These are phyloP conservation scores for Callocephalon fimbriatum DNA, from an alignment of 2,113 vertebrate genomes.

Conservation along the genomic window DNA sequence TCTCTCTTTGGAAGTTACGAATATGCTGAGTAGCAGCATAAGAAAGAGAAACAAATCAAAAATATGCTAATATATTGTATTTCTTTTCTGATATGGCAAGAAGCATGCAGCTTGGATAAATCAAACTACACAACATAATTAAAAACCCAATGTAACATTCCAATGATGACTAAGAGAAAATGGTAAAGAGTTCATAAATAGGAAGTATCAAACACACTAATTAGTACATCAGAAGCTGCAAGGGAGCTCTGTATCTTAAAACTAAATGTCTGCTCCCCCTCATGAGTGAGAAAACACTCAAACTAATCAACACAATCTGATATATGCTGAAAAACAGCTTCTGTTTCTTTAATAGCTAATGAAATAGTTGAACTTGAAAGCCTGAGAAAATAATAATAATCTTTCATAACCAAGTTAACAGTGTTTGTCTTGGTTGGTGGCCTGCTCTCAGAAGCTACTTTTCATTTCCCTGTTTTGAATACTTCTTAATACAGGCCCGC, in stretches of 20 bases:
- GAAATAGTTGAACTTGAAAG: neutral
- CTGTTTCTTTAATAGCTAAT: neutral
- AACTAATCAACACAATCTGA: neutral
- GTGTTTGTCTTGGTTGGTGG: neutral
- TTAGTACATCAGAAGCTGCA: slow-evolving; percentile 6
- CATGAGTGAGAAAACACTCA: neutral
- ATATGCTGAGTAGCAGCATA: neutral
- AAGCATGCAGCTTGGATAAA: neutral
- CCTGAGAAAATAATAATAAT: neutral
- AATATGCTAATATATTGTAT: slow-evolving; percentile 23
- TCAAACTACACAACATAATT: slow-evolving; percentile 24
- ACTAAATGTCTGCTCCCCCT: neutral
- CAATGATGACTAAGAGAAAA: slow-evolving; percentile 1
- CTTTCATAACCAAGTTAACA: neutral
- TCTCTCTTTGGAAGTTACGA: neutral
- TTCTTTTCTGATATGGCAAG: neutral
- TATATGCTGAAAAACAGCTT: neutral
- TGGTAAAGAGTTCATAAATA: slow-evolving; percentile 12
- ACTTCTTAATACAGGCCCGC: neutral
- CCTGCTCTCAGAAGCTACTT: neutral
- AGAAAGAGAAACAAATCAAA: slow-evolving; percentile 28
- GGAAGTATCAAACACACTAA: slow-evolving; percentile 1
- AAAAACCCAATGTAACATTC: neutral
- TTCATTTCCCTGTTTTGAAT: neutral
- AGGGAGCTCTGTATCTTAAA: neutral